These are phyloP conservation scores for Mimumesa dahlbomi DNA, from an alignment of 2,888 invertebrate genomes.

Conservation along the genomic window DNA sequence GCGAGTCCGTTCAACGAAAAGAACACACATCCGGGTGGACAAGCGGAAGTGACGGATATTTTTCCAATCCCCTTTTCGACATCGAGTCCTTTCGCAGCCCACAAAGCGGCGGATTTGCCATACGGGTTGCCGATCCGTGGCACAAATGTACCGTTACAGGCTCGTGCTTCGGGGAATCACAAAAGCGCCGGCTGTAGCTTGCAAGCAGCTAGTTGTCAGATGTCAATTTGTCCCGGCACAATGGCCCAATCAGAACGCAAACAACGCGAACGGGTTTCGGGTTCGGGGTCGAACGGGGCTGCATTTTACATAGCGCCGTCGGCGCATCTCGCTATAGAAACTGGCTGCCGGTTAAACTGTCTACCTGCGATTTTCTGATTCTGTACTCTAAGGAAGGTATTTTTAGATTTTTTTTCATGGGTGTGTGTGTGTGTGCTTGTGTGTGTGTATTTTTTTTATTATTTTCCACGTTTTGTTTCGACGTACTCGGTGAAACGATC, in stretches of 20 bases:
- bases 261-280: conserved; percentile 68
- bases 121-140: conserved; percentile 1
- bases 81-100: conserved; percentile 11
- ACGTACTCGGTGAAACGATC: not conserved
- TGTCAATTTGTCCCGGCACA: conserved; percentile 76
- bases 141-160: conserved; percentile 21
- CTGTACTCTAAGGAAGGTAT: too few relatives aligned
- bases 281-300: conserved; percentile 66
- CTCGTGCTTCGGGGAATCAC: conserved; percentile 49
- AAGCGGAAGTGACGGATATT: conserved; percentile 35
- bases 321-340: conserved; percentile 1
- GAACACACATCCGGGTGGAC: conserved; percentile 18
- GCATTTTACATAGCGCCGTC: conserved; percentile 70
- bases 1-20: conserved; percentile 25
- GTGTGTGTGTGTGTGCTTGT: too few relatives aligned
- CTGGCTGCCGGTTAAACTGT: not conserved
- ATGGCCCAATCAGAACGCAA: conserved; percentile 78
- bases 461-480: not conserved
- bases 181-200: conserved; percentile 62
- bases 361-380: too few relatives aligned
- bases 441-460: too few relatives aligned
- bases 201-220: conserved; percentile 64
- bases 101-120: too few relatives aligned
- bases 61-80: conserved; percentile 18
- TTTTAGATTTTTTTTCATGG: too few relatives aligned